These are phyloP conservation scores for Pseudotriccus pelzelni DNA, from an alignment of 2,797 vertebrate genomes.

Conservation along the genomic window DNA sequence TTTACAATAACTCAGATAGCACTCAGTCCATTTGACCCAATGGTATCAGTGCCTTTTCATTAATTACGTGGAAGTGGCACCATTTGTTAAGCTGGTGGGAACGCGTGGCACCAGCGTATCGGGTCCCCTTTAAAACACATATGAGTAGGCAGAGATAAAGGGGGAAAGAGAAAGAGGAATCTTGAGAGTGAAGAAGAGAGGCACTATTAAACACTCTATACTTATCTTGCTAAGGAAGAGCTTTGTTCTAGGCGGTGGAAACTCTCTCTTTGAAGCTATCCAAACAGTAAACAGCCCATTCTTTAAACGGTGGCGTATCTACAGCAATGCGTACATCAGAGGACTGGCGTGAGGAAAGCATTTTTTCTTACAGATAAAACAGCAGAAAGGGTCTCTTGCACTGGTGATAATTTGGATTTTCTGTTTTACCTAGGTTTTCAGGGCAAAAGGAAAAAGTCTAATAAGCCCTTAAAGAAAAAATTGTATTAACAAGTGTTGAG, in stretches of 20 bases:
- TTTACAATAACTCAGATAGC: not conserved
- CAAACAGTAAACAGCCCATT: slow-evolving; percentile 56
- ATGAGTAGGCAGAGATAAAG: slow-evolving; percentile 58
- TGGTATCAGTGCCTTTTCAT: not conserved
- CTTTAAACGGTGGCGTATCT: slow-evolving; percentile 48
- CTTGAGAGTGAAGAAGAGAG: slow-evolving; percentile 10
- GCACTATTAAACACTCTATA: slow-evolving; percentile 56
- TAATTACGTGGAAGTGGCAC: slow-evolving; percentile 14
- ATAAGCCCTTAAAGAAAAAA: not conserved
- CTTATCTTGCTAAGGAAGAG: slow-evolving; percentile 58
- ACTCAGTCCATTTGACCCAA: not conserved
- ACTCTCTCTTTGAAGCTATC: slow-evolving; percentile 26
- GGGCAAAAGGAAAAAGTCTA: not conserved
- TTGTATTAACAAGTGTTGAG: not conserved
- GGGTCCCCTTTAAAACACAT: slow-evolving; percentile 34
- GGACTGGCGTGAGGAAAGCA: slow-evolving; percentile 6
- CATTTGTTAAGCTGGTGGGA: slow-evolving; percentile 24
- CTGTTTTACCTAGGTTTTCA: slow-evolving; percentile 1
- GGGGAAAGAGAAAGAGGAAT: slow-evolving; percentile 30
- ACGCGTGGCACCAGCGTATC: not conserved
- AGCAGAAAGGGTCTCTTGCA: not conserved
- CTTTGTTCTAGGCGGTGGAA: slow-evolving; percentile 1
- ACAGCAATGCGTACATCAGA: slow-evolving; percentile 1
- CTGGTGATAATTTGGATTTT: slow-evolving; percentile 16
- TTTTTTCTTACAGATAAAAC: slow-evolving; percentile 53